These are phyloP conservation scores for Xanthia icteritia DNA, from an alignment of 2,888 invertebrate species.

Conservation along the genomic window DNA sequence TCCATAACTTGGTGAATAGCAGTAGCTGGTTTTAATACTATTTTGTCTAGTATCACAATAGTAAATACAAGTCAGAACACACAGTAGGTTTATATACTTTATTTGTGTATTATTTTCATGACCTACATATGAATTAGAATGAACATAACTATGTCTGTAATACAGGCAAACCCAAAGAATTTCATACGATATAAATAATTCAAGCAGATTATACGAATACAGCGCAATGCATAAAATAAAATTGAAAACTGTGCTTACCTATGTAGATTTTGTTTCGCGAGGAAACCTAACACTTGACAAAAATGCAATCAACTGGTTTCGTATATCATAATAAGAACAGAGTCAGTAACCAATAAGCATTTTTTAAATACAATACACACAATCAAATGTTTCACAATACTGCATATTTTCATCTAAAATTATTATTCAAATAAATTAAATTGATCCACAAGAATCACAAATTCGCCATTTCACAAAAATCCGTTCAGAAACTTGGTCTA, in stretches of 20 bases:
- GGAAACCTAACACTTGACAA: slow-evolving; percentile 76
- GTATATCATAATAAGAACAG: slow-evolving; percentile 70
- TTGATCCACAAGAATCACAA: slow-evolving; percentile 83
- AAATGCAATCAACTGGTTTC: slow-evolving; percentile 77
- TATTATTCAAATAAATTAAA: slow-evolving; percentile 77
- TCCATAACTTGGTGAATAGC: neutral
- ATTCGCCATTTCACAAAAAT: slow-evolving; percentile 88
- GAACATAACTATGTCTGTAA: slow-evolving; percentile 12
- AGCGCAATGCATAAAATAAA: slow-evolving; percentile 14
- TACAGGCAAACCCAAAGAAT: slow-evolving; percentile 18
- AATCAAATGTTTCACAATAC: slow-evolving; percentile 72
- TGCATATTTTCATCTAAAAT: slow-evolving; percentile 78
- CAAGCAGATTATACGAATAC: neutral
- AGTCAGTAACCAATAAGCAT: slow-evolving; percentile 70
- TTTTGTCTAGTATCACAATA: slow-evolving; percentile 22
- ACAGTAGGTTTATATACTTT: slow-evolving; percentile 57
- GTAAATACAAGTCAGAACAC: slow-evolving; percentile 31
- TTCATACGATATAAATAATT: neutral
- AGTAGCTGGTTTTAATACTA: neutral
- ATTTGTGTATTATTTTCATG: slow-evolving; percentile 68
- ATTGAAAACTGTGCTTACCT: slow-evolving; percentile 68
- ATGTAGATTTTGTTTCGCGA: slow-evolving; percentile 73
- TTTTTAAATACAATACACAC: slow-evolving; percentile 67
- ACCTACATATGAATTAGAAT: slow-evolving; percentile 64
- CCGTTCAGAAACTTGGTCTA: slow-evolving; percentile 52